Base-by-base conservation (phyloP, 2,797 vertebrate genomes). In the Cygnus olor region DNA sequence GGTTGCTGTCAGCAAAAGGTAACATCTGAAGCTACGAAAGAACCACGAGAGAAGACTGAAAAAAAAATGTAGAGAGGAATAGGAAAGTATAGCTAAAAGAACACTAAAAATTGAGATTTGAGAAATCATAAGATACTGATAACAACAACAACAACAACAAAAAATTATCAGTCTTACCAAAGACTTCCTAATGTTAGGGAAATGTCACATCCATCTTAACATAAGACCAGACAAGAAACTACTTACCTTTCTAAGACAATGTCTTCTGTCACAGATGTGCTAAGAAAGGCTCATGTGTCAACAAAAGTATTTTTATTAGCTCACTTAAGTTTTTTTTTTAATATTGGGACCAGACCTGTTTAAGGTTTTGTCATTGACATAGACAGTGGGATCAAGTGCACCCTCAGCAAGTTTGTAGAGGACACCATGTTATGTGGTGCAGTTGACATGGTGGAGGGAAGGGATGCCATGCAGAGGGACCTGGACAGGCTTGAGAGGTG, bases 41-140 rank as follows among this genome's bases (percentile, higher is more conserved):
- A 14, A 60, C 28, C 28, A 36, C 0, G 0, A 69, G 14, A 86
- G 11, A 1, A 32, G 0, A 56, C 16, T 53, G 15, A 54, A 54
- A 54, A 53, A 30, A 53, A 53, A 28, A 17, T 10, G 6, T 36
- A 16, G 17, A 78, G 16, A 65, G 6, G 9, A 72, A 36, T 36
- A 51, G 7, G 9, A 72, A 93, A 72, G 16, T 8, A 27, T 61
- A 12, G n/a, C 20, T 45, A 49, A 85, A 93, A 68, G 13, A 72
- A 42, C 1, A 66, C 13, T 5, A 18, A 44, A 66, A 86, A 51
- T 6, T 24, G 3, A 22, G 14, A n/a, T 71, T 82, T 87, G 47
- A 80, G 51, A 72, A 21, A 58, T 66, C 5, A 21, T 56, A 45
- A 73, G 40, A 45, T 63, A 49, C 4, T 10, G 6, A 38, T 38